Percentiles rank a stretch among this genome's conserved stretches.
phyloP scores from a whole-genome alignment of 2,888 invertebrate species.

The Drosophila antonietae region DNA sequence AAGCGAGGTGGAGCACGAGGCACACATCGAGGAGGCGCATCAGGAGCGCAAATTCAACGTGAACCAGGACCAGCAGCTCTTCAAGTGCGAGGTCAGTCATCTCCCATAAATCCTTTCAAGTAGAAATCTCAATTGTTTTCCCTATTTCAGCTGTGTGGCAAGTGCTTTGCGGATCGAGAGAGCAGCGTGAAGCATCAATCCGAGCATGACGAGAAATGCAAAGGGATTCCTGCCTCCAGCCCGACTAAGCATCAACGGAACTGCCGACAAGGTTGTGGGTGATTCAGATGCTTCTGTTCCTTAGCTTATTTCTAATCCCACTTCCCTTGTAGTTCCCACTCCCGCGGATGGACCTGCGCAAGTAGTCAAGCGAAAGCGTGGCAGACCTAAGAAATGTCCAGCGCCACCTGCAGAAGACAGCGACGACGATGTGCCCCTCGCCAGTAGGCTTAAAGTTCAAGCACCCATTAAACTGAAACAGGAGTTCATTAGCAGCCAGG shows the following conservation, averaged over 20 bases:
- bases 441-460: slow-evolving; percentile 53
- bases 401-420: slow-evolving; percentile 49
- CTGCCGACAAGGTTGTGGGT: slow-evolving; percentile 69
- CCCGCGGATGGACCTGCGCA: slow-evolving; percentile 4
- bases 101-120: neutral
- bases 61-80: slow-evolving; percentile 81
- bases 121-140: neutral
- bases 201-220: slow-evolving; percentile 85
- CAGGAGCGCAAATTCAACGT: slow-evolving; percentile 82
- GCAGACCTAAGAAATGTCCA: slow-evolving; percentile 47
- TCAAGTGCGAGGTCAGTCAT: slow-evolving; percentile 80
- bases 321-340: slow-evolving; percentile 24
- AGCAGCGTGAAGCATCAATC: slow-evolving; percentile 85
- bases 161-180: slow-evolving; percentile 85
- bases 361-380: slow-evolving; percentile 46
- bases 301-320: neutral
- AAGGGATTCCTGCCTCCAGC: slow-evolving; percentile 85
- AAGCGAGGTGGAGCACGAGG: slow-evolving; percentile 81
- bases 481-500: slow-evolving; percentile 49
- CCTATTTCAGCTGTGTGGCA: slow-evolving; percentile 81
- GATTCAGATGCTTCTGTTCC: neutral
- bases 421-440: slow-evolving; percentile 69
- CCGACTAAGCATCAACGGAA: slow-evolving; percentile 85
- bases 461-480: slow-evolving; percentile 42
- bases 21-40: slow-evolving; percentile 83